These are phyloP conservation scores for Pentamera pediparva DNA, from an alignment of 53 echinoderm and acorn worm genomes.

Conservation along the genomic window DNA sequence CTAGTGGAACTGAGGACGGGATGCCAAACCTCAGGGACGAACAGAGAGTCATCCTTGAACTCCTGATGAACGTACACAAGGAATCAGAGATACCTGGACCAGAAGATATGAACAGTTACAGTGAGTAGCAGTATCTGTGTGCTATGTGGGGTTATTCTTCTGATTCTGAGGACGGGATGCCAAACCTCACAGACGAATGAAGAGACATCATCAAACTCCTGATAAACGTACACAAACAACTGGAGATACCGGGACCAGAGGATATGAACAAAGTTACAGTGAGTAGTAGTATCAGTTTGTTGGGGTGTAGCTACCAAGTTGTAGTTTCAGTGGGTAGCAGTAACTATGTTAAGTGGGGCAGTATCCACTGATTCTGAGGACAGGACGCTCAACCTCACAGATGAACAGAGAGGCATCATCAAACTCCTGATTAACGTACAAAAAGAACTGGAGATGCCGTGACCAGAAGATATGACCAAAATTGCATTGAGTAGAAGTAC, in stretches of 20 bases:
- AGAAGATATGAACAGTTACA: slow-evolving; percentile 85
- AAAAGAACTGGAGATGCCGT: slow-evolving; percentile 84
- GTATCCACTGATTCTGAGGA: slow-evolving; percentile 75
- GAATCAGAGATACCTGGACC: slow-evolving; percentile 97
- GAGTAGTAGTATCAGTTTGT: slow-evolving; percentile 19
- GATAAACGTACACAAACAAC: slow-evolving; percentile 80
- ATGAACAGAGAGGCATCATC: slow-evolving; percentile 71
- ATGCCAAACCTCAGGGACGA: slow-evolving; percentile 78
- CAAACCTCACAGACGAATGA: slow-evolving; percentile 82
- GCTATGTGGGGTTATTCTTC: no score
- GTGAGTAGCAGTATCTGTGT: slow-evolving; percentile 57
- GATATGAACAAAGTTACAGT: slow-evolving; percentile 93
- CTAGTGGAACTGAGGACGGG: slow-evolving; percentile 76
- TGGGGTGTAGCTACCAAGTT: no score
- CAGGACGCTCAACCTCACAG: slow-evolving; percentile 48
- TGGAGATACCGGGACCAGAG: slow-evolving; percentile 98
- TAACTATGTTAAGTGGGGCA: no score
- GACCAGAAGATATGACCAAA: slow-evolving; percentile 76
- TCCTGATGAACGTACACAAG: slow-evolving; percentile 77
- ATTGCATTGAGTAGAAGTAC: slow-evolving; percentile 70
- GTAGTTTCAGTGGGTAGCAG: no score
- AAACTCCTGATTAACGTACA: slow-evolving; percentile 66
- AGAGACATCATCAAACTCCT: slow-evolving; percentile 84
- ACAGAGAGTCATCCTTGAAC: slow-evolving; percentile 86
- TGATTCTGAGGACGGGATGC: slow-evolving; percentile 73